Percentiles rank a stretch among this genome's conserved stretches.
phyloP scores from a whole-genome alignment of 2,888 invertebrate genomes.

The Caradrina kadenii region DNA sequence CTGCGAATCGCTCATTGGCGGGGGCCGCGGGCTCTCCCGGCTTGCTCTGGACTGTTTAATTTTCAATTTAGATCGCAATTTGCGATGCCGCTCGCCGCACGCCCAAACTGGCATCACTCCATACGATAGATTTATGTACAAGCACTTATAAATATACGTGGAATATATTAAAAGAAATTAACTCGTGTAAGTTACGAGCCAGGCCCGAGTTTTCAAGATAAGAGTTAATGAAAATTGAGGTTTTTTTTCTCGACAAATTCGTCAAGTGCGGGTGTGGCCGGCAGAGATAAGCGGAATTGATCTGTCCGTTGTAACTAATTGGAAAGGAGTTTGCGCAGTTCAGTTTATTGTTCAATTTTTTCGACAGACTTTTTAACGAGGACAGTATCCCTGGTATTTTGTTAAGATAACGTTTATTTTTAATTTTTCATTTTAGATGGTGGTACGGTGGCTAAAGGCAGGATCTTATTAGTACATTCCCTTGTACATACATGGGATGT shows the following conservation, averaged over 20 bases:
- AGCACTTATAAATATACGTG: slow-evolving; percentile 70
- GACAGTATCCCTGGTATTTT: slow-evolving; percentile 50
- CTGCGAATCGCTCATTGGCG: slow-evolving; percentile 51
- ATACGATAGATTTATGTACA: slow-evolving; percentile 87
- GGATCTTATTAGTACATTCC: not conserved
- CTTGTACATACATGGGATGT: no score
- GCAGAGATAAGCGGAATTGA: slow-evolving; percentile 83
- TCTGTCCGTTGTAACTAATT: slow-evolving; percentile 69
- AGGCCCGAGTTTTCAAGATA: slow-evolving; percentile 78
- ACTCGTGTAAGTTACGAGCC: slow-evolving; percentile 85
- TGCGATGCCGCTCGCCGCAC: slow-evolving; percentile 86
- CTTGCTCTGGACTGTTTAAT: slow-evolving; percentile 85
- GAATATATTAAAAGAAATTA: slow-evolving; percentile 89
- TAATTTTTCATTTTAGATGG: slow-evolving; percentile 21
- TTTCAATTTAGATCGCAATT: slow-evolving; percentile 91
- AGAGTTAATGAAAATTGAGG: slow-evolving; percentile 86
- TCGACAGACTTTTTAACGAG: slow-evolving; percentile 38
- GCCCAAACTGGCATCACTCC: slow-evolving; percentile 88
- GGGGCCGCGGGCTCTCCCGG: slow-evolving; percentile 53
- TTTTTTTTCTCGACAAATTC: slow-evolving; percentile 85
- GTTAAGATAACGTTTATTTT: slow-evolving; percentile 46
- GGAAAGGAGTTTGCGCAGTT: slow-evolving; percentile 56
- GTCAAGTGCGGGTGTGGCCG: slow-evolving; percentile 73
- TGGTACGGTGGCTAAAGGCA: not conserved
- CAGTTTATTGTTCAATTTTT: slow-evolving; percentile 59